Evolutionary conservation across 2,113 vertebrate species (phyloP), one percentile per base, ranked within the genome.

Genomic region (Stictonetta naevosa): DNA sequence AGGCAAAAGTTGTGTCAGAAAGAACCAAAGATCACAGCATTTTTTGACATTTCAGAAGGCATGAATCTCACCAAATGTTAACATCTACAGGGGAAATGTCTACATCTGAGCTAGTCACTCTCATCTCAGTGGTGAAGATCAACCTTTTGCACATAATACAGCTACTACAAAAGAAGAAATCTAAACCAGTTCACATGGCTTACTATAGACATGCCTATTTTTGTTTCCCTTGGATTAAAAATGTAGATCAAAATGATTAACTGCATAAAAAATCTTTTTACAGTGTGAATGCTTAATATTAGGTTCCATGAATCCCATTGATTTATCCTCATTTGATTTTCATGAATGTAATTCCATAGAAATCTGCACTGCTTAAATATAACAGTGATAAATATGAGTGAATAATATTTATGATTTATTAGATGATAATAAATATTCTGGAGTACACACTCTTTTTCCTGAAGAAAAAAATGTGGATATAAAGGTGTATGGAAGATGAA

Each of bases 321-420:
- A 85, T 88, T 90, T 89, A 67, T 71, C 77, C 26, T 86, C 25
- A 73, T 80, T 16, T 86, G 50, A 56, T 67, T 94, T 93, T 83
- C 26, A 68, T 72, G 8, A 82, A 55, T 29, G 9, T 62, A 85
- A 84, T 75, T 89, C 38, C 33, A 38, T 46, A 82, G 38, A 33
- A 74, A 62, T 36, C 26, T 76, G 21, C 33, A 26, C 40, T 93
- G 55, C 10, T 87, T 4, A 26, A 83, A 76, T 83, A n/a, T 15
- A 44, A 44, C 33, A 86, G 34, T 76, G 28, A 88, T 42, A 66
- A 80, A 74, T 80, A 62, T 13, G 38, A 92, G 8, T 6, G 3
- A 87, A 66, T 31, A 91, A 2, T 50, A 60, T 68, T 48, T 69
- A 23, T 63, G 33, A n/a, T 23, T 76, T 84, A 64, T 62, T 79